These are phyloP conservation scores for Pollenia amentaria DNA, from an alignment of 2,888 invertebrate species.

Conservation along the genomic window DNA sequence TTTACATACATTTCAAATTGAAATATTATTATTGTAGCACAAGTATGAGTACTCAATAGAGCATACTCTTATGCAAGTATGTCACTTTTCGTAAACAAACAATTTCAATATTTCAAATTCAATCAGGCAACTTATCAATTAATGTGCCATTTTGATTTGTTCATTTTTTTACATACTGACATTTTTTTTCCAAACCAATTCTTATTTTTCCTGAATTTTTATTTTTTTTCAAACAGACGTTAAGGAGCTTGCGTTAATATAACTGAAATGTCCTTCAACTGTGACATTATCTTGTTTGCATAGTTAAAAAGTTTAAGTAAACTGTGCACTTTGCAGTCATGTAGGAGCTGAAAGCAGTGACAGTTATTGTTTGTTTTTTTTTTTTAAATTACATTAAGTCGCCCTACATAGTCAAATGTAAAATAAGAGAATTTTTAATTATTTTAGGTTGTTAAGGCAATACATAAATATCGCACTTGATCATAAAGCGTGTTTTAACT, in stretches of 20 bases:
- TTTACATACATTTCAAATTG: too few relatives aligned
- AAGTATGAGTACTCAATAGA: too few relatives aligned
- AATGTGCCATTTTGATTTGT: conserved; percentile 41
- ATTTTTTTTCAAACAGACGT: neutral
- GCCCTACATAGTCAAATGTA: neutral
- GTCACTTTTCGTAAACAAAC: conserved; percentile 2
- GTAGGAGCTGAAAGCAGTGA: neutral
- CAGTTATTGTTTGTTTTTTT: conserved; percentile 5
- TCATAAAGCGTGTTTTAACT: too few relatives aligned
- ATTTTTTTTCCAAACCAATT: neutral
- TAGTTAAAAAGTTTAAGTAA: conserved; percentile 51
- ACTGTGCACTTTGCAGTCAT: neutral
- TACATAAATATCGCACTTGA: too few relatives aligned
- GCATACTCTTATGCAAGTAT: neutral
- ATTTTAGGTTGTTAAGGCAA: too few relatives aligned
- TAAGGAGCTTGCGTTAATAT: neutral
- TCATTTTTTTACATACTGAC: neutral
- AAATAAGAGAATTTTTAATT: too few relatives aligned
- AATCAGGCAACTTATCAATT: conserved; percentile 56
- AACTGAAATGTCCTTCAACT: conserved; percentile 52
- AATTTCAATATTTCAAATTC: conserved; percentile 30
- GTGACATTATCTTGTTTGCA: conserved; percentile 60
- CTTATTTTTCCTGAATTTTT: neutral
- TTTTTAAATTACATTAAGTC: too few relatives aligned
- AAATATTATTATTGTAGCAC: too few relatives aligned